phyloP scores from a whole-genome alignment of 92 coral and sea anemone genomes.

The Bergia sp. region DNA sequence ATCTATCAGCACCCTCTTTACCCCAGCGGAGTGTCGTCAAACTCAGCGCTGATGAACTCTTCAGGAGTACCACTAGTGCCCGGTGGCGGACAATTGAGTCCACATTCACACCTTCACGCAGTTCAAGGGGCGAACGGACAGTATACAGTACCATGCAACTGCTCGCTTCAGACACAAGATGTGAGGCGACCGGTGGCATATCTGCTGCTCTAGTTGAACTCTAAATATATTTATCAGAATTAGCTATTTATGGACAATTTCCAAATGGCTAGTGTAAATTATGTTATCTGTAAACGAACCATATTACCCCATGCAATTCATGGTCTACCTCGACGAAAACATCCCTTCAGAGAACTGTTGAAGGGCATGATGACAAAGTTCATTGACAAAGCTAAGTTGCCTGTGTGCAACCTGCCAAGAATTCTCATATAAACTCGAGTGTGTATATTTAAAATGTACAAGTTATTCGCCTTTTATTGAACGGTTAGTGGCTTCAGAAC shows the following conservation, averaged over 20 bases:
- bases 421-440: conserved; percentile 70
- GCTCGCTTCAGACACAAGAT: conserved; percentile 91
- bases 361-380: conserved; percentile 47
- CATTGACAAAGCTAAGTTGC: conserved; percentile 69
- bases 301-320: conserved; percentile 42
- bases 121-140: conserved; percentile 95
- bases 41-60: conserved; percentile 73
- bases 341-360: conserved; percentile 43
- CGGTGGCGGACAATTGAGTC: conserved; percentile 69
- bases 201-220: conserved; percentile 80
- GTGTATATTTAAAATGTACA: conserved; percentile 79
- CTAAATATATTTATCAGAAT: conserved; percentile 67
- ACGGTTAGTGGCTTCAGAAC: conserved; percentile 76
- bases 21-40: conserved; percentile 77
- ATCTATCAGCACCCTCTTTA: conserved; percentile 82
- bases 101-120: conserved; percentile 88
- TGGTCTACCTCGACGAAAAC: conserved; percentile 54
- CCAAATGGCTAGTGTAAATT: conserved; percentile 81
- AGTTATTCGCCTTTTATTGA: conserved; percentile 66
- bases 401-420: conserved; percentile 70
- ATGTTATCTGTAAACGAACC: conserved; percentile 65
- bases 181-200: conserved; percentile 97
- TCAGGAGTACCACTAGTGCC: conserved; percentile 80
- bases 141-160: conserved; percentile 96
- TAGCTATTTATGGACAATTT: conserved; percentile 75